Base-by-base conservation (phyloP, 2,113 vertebrate genomes). In the Psittacus erithacus region DNA sequence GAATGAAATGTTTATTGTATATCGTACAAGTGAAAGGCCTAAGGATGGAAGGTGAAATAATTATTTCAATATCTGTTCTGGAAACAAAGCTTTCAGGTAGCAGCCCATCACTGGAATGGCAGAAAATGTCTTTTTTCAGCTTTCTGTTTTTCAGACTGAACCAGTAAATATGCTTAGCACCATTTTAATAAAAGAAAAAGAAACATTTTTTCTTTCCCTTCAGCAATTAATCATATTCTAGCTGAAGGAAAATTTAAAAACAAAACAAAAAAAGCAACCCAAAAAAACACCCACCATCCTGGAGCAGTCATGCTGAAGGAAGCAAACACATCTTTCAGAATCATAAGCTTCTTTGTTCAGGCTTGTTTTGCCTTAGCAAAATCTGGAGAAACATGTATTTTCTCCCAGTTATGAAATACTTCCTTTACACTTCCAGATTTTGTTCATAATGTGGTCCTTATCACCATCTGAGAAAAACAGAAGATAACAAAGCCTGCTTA, bases 341-440 rank as follows among this genome's bases (percentile, higher is more conserved):
- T 87, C 46, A 33, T 46, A 92, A 82, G 22, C 43, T 85, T 35
- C 64, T 92, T 92, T 95, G 63, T 92, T 95, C 67, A 88, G 55
- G 70, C 70, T 94, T 95, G 33, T 92, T 96, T 86, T 84, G 62
- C 43, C 59, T 64, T 82, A 52, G 28, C 55, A 22, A 82, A 82
- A 93, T 76, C 77, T 82, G 25, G 12, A 95, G 33, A 96, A 93
- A 82, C 23, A 50, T 7, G 3, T 35, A 38, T 87, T 93, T 92
- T 69, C 25, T n/a, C 39, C 38, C 75, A 77, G 73, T 90, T 95
- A 94, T 13, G 18, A 92, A 88, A 84, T 38, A 62, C 38, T 53
- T 88, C 33, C 62, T 82, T 95, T 91, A n/a, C 14, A 47, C 28
- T 73, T 88, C 59, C 73, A 67, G 53, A 85, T 89, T 92, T 91